These are phyloP conservation scores for Druon quercuslanigerum DNA, from an alignment of 1,140 invertebrate species.

Conservation along the genomic window DNA sequence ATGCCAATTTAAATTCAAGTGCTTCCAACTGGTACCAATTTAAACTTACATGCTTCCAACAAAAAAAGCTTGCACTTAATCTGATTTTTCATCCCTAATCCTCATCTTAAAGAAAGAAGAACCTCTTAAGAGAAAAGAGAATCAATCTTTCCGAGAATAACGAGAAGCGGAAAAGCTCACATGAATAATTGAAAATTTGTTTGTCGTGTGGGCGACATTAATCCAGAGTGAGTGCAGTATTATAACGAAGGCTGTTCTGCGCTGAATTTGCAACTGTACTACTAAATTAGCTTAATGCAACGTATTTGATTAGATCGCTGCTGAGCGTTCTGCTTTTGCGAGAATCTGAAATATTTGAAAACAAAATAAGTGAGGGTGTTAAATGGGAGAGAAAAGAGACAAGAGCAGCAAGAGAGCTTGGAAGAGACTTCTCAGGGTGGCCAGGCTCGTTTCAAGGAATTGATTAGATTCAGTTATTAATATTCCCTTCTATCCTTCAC, in stretches of 20 bases:
- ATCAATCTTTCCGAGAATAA: conserved; percentile 34
- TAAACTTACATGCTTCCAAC: no score
- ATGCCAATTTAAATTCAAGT: no score
- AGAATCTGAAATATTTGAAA: conserved; percentile 67
- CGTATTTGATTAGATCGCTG: no score
- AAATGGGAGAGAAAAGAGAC: conserved; percentile 45
- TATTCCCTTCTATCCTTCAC: conserved; percentile 73
- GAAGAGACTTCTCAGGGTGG: conserved; percentile 57
- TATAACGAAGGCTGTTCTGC: no score
- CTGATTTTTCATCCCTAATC: no score
- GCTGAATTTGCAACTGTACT: no score
- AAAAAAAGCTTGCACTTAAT: no score
- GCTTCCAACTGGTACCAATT: no score
- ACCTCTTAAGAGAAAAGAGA: conserved; percentile 1
- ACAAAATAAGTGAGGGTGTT: conserved; percentile 39
- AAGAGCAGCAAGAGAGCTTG: conserved; percentile 36
- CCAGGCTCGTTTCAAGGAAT: conserved; percentile 69
- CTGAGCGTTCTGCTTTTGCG: conserved; percentile 38
- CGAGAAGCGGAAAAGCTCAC: neutral
- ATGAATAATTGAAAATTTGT: conserved; percentile 47
- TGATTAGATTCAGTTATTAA: conserved; percentile 76
- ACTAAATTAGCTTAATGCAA: no score
- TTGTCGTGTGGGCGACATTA: conserved; percentile 26
- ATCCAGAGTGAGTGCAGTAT: no score
- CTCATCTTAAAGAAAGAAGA: neutral